A percentile compares a stretch with the other conserved stretches of the same genome.
Conservation (phyloP, 2,113 vertebrate genomes). For the Phaetusa simplex region DNA sequence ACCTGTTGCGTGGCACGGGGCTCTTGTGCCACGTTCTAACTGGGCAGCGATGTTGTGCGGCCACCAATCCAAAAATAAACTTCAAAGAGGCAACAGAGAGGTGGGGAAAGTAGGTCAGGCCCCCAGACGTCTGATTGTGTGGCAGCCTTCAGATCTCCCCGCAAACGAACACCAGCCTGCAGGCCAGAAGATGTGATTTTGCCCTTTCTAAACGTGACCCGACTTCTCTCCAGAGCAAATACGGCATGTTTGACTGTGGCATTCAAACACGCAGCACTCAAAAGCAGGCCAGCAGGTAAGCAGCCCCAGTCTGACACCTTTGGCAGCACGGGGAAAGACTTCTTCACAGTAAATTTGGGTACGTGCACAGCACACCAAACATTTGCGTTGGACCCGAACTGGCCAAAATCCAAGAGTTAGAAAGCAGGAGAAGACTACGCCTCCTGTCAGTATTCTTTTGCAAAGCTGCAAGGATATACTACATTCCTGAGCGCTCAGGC, state of each 20-base stretch:
- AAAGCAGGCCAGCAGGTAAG: constrained; percentile 3
- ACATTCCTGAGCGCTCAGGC: neutral
- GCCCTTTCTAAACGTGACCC: constrained; percentile 28
- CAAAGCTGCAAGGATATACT: neutral
- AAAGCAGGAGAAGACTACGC: neutral
- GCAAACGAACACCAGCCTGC: neutral
- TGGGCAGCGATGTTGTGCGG: neutral
- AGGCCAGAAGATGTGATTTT: constrained; percentile 30
- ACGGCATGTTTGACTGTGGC: neutral
- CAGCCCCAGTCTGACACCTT: neutral
- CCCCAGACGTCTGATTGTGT: neutral
- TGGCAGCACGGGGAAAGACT: neutral
- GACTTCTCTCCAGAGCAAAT: constrained; percentile 22
- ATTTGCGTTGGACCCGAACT: neutral
- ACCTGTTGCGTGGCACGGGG: neutral
- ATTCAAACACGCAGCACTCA: neutral
- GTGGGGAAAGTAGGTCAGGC: constrained; percentile 49
- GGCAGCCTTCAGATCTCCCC: constrained; percentile 44
- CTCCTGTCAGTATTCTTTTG: neutral
- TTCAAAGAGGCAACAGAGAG: neutral
- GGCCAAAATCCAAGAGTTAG: neutral
- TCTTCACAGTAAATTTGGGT: neutral
- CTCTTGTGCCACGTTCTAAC: neutral
- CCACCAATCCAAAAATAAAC: constrained; percentile 34
- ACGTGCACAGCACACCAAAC: neutral